Base-by-base conservation (phyloP, 2,797 vertebrate genomes). In the Zenarchopterus dispar region DNA sequence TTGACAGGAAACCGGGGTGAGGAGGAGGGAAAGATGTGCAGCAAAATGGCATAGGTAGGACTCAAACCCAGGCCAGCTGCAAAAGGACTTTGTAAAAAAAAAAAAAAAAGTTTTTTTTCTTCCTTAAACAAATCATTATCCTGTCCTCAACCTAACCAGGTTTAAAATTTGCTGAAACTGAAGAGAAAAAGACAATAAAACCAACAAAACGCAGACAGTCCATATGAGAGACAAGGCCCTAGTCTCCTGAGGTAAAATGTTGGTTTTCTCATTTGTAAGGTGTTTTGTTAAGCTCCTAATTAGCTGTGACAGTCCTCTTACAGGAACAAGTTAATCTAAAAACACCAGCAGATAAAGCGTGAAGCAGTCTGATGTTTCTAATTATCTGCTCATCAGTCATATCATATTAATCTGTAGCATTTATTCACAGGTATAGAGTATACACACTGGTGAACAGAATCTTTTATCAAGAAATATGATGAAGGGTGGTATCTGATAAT, bases 391-490 rank as follows among this genome's bases (percentile, higher is more conserved):
- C 46, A 39, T 72, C 19, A 22, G 24, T 60, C 21, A 31, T 16
- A 64, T 73, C 56, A 74, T 51, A 62, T 61, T 59, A 64, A 51
- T 56, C 74, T 64, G 66, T 46, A 52, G 56, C 28, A 65, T 47
- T 31, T 45, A 47, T 16, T 21, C 23, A 66, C 24, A 54, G 48
- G 59, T 69, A 56, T 15, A 28, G 19, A 57, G 39, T 15, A 17
- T 22, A 52, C 46, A 63, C 15, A 8, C 6, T 6, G 28, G 33
- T 55, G 44, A 63, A 58, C 48, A 56, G 44, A 42, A 44, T 51
- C 36, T 66, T 73, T 73, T 62, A 73, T 67, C 49, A 63, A 26
- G 53, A 58, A 56, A 56, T 60, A 70, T 66, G 51, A 61, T 57
- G 57, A 45, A 68, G 56, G 36, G 45, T 44, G 28, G 8, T 66